Conservation (phyloP, 92 coral and sea anemone genomes). For the Ricordea florida region DNA sequence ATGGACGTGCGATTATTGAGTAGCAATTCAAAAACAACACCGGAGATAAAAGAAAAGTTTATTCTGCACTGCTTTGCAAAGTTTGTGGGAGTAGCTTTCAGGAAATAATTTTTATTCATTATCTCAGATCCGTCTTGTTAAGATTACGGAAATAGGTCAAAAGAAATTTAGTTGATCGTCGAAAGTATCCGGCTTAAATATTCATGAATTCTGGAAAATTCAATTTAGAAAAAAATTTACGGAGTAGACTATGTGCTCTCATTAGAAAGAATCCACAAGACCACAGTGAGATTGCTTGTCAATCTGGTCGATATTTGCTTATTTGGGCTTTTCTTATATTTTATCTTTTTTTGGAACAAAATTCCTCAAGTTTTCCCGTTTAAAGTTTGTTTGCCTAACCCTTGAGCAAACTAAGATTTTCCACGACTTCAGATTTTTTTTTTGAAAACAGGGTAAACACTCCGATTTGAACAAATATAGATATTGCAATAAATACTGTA, state of each 20-base stretch:
- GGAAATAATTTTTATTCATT: no score
- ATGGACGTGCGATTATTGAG: no score
- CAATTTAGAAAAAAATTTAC: constrained; percentile 16
- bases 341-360: no score
- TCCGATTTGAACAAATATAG: no score
- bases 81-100: no score
- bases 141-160: constrained; percentile 42
- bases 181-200: constrained; percentile 50
- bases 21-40: no score
- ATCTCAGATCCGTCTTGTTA: constrained; percentile 18
- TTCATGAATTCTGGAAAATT: constrained; percentile 40
- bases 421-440: constrained; percentile 34
- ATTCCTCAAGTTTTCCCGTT: constrained; percentile 15
- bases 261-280: constrained; percentile 5
- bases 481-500: no score
- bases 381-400: constrained; percentile 42
- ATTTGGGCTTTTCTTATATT: no score
- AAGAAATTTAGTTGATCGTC: constrained; percentile 30
- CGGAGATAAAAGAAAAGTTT: no score
- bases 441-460: constrained; percentile 28
- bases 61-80: no score
- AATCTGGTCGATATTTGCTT: constrained; percentile 27
- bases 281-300: constrained; percentile 1
- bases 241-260: no score
- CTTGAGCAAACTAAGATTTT: constrained; percentile 23